Base-by-base conservation (phyloP, 1,140 invertebrate genomes). In the Drosophila equinoxialis region DNA sequence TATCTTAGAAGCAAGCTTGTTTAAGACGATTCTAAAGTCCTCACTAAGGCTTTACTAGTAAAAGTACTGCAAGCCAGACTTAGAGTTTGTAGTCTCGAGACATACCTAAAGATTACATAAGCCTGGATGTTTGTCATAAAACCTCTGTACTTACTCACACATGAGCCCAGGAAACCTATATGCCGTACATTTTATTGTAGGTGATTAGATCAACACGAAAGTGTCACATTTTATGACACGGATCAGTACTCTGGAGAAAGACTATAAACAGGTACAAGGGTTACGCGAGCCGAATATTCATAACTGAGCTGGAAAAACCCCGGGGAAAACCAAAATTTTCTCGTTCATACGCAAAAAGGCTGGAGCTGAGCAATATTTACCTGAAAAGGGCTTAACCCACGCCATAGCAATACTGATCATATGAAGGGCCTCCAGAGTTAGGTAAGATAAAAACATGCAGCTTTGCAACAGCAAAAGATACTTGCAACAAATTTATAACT, bases 231-330 rank as follows among this genome's bases (percentile, higher is more conserved):
- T 82, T 85, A 85, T 74, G 55, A 11, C 26, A 17, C 13, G 57
- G 69, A 42, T 70, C 45, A 66, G 58, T 55, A 42, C 37, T n/a
- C 35, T 74, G 39, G 62, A 5, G 77, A 81, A 74, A 71, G 85
- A 89, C 55, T 20, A 8, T 65, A 59, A 39, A 39, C 33, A 59
- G 57, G 65, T 51, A 51, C 10, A 51, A 51, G 45, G 45, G 45
- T 51, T 51, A 51, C 17, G 3, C 14, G 14, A 20, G 14, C 17
- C 17, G 17, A 23, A 71, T 86, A 90, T 86, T 90, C 82, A 90
- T 75, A 73, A 79, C 51, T 62, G 33, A 17, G 13, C 14, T 78
- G 87, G 86, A 90, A 90, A 90, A 87, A 77, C 86, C 86, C 86
- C 71, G 35, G 86, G 86, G 65, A 90, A 90, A 90, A 65, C 87